These are phyloP conservation scores for Drosophila setosimentum DNA, from an alignment of 2,888 invertebrate species.

Conservation along the genomic window DNA sequence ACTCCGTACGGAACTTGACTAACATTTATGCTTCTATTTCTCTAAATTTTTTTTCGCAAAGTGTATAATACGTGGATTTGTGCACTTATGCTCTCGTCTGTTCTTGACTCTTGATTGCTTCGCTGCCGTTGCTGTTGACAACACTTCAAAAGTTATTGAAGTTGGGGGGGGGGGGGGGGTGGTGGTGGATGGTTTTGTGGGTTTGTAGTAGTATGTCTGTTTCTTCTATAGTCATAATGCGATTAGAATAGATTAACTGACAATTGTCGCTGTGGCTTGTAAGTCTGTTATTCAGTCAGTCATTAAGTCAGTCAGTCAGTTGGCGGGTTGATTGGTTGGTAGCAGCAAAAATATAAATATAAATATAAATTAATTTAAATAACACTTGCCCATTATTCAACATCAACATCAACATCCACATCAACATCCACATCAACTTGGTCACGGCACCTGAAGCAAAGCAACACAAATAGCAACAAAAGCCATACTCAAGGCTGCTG, in stretches of 20 bases:
- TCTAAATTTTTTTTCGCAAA: background rate
- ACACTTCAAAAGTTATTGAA: slow-evolving; percentile 44
- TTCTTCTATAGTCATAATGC: slow-evolving; percentile 69
- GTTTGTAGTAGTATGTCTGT: slow-evolving; percentile 8
- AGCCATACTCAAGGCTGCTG: slow-evolving; percentile 64
- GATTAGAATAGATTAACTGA: slow-evolving; percentile 81
- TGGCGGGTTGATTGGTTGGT: slow-evolving; percentile 5
- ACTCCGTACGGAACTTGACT: background rate
- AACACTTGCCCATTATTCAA: slow-evolving; percentile 74
- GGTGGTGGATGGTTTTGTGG: no score
- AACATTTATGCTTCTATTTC: background rate
- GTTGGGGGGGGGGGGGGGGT: no score
- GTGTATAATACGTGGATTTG: slow-evolving; percentile 54
- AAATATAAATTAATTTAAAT: slow-evolving; percentile 78
- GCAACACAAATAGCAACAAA: slow-evolving; percentile 5
- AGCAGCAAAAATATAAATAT: slow-evolving; percentile 44
- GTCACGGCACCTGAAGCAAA: slow-evolving; percentile 50
- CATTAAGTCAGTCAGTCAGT: background rate
- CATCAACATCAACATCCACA: slow-evolving; percentile 58
- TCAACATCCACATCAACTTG: slow-evolving; percentile 43
- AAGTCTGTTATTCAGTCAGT: background rate
- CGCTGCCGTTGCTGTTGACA: slow-evolving; percentile 53
- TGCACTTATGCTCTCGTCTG: slow-evolving; percentile 55
- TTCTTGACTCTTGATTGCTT: slow-evolving; percentile 30
- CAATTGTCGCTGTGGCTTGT: slow-evolving; percentile 62